Base-by-base conservation (phyloP, 2,113 vertebrate genomes). In the Sinocyclocheilus anophthalmus region DNA sequence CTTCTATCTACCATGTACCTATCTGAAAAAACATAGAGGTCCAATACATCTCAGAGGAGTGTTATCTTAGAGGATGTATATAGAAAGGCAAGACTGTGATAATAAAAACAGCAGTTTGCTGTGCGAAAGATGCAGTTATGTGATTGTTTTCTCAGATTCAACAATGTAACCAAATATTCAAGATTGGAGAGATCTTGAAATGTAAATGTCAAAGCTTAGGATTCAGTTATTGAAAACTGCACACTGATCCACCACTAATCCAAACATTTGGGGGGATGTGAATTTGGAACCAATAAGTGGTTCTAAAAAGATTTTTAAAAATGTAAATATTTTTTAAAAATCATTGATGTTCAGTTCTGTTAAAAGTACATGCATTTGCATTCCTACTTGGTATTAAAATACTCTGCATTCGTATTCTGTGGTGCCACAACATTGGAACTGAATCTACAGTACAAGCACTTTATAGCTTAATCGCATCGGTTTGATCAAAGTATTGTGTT, bases 1-100 rank as follows among this genome's bases (percentile, higher is more conserved):
- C 69, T 75, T 57, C n/a, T 70, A 69, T 70, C 24, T 70, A 72
- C 50, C 63, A 70, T 70, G 65, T 82, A 82, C 81, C 59, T 63
- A 80, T 80, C 78, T 59, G 22, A 30, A n/a, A 4, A 84, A 84
- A 48, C 45, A 48, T 12, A 48, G 45, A 48, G 69, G 69, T 13
- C 81, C 69, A 83, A 37, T 22, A 42, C 50, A 73, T 80, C 77
- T 63, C 55, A 8, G 53, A 61, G 76, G 77, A n/a, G 50, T 24
- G 57, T 57, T 73, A 84, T 84, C 82, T 81, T 26, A 73, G 48
- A 72, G 65, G 81, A 33, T 55, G 45, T 50, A 33, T 70, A 83
- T 9, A 33, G 65, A 55, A 42, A 84, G 10, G 30, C 69, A 57
- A 73, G 30, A 5, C 82, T 73, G 69, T 73, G 69, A 84, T 73